Base-by-base conservation (phyloP, 2,113 vertebrate species). In the Oxyruncus cristatus region DNA sequence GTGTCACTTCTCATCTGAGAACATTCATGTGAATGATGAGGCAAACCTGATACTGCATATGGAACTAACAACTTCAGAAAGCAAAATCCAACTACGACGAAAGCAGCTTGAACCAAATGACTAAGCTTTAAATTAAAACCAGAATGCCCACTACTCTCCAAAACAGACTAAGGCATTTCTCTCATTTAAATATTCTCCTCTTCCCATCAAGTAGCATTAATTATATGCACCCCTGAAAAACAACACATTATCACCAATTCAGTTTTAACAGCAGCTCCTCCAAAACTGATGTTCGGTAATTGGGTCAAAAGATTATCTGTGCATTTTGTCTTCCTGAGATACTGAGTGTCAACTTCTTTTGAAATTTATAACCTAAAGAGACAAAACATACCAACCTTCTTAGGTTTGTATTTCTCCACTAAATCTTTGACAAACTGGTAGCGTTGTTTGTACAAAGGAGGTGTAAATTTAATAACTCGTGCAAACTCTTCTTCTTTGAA, bases 391-490 rank as follows among this genome's bases (percentile, higher is more conserved):
- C 97, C 47, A 92, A 99, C 99, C 99, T 99, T 99, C 95, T 97
- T 98, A 8, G 98, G 98, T 89, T 98, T 98, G 85, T 98, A 97
- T 39, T 88, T 97, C 71, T 87, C 93, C 79, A 99, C 98, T 92
- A 99, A 98, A 62, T 99, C 98, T 76, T 98, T 96, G 72, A 99
- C 95, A 26, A 99, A 99, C 55, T 98, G 95, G 71, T 99, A 97
- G 68, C 99, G 98, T 80, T 99, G 99, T 49, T 85, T 95, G 83
- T 98, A 98, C 42, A 99, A 91, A 14, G 99, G 97, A 37, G 99
- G 99, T 6, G 72, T 98, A 96, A 99, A 99, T 39, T 84, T 94
- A 52, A 96, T 50, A 9, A 89, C 37, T 35, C 83, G 91, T 44
- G 73, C 90, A 35, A 42, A 44, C 26, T 47, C 70, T 65, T 87